Evolutionary conservation across 1,140 invertebrate genomes (phyloP).

Genomic region (Globodera ellingtonae): DNA sequence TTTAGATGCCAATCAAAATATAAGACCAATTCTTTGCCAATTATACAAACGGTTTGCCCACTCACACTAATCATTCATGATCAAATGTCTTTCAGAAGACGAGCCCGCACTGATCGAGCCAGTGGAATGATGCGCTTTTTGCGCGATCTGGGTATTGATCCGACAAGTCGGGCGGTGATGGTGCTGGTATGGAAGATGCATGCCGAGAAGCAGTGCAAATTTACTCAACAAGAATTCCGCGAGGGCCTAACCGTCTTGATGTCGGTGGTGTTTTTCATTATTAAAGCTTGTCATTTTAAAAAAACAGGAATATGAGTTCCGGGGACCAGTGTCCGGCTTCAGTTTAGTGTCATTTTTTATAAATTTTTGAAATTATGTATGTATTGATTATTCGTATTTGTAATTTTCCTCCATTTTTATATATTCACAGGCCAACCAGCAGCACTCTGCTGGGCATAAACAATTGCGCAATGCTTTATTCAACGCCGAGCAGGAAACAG

Average conservation of each 20-base stretch:
- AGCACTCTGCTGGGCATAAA: conserved; percentile 72
- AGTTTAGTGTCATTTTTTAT: no score
- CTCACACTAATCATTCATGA: no score
- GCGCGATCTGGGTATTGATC: conserved; percentile 84
- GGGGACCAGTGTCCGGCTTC: no score
- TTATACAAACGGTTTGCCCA: no score
- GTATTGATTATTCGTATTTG: no score
- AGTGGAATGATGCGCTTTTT: conserved; percentile 90
- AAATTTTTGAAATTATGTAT: no score
- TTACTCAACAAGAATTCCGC: conserved; percentile 90
- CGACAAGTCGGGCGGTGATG: conserved; percentile 88
- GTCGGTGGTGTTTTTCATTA: conserved; percentile 67
- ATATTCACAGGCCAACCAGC: no score
- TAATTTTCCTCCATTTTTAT: no score
- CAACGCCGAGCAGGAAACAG: conserved; percentile 80
- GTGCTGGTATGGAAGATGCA: conserved; percentile 97
- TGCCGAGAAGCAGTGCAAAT: conserved; percentile 94
- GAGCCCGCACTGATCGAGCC: conserved; percentile 85
- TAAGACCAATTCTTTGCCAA: no score
- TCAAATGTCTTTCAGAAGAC: conserved; percentile 23
- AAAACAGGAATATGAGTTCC: no score
- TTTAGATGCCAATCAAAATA: no score
- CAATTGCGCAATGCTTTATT: conserved; percentile 85
- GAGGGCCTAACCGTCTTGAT: conserved; percentile 87
- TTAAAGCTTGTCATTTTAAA: no score